A percentile compares a stretch with the other conserved stretches of the same genome.
Evolutionary conservation across 2,888 invertebrate species (phyloP).

Genomic region (Epistrophe eligans): DNA sequence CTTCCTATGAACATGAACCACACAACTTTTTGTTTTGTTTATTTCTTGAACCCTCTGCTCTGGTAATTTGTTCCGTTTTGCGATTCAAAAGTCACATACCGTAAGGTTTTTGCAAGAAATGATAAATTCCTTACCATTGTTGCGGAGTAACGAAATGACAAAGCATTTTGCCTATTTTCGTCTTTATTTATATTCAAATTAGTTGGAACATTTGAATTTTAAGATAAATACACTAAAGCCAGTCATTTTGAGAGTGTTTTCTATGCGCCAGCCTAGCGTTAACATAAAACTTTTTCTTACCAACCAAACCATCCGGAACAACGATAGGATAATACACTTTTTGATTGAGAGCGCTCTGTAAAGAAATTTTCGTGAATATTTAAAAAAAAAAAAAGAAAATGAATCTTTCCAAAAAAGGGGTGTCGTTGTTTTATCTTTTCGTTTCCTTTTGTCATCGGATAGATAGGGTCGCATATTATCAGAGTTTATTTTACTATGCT

Average conservation of each 20-base stretch:
- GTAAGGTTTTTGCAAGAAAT: slow-evolving; percentile 52
- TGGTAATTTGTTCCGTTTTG: slow-evolving; percentile 51
- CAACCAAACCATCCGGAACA: not conserved
- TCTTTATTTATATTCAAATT: slow-evolving; percentile 72
- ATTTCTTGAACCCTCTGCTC: slow-evolving; percentile 26
- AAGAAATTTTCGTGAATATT: not conserved
- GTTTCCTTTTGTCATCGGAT: not conserved
- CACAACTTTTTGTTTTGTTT: too few species aligned
- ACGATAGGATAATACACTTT: not conserved
- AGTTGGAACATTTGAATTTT: slow-evolving; percentile 67
- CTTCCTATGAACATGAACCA: too few species aligned
- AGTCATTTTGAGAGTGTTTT: slow-evolving; percentile 1
- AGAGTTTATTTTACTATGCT: not conserved
- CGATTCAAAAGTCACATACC: slow-evolving; percentile 45
- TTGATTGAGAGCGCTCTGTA: not conserved
- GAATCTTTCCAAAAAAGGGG: not conserved
- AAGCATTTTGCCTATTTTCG: slow-evolving; percentile 43
- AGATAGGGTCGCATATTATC: not conserved
- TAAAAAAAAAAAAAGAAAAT: not conserved
- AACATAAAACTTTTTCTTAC: not conserved
- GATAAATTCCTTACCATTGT: slow-evolving; percentile 63
- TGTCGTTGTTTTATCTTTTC: not conserved
- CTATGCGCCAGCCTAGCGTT: not conserved
- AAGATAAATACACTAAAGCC: slow-evolving; percentile 50
- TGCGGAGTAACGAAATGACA: slow-evolving; percentile 49